Conservation (phyloP, 2,113 vertebrate species). For the Struthidea cinerea region DNA sequence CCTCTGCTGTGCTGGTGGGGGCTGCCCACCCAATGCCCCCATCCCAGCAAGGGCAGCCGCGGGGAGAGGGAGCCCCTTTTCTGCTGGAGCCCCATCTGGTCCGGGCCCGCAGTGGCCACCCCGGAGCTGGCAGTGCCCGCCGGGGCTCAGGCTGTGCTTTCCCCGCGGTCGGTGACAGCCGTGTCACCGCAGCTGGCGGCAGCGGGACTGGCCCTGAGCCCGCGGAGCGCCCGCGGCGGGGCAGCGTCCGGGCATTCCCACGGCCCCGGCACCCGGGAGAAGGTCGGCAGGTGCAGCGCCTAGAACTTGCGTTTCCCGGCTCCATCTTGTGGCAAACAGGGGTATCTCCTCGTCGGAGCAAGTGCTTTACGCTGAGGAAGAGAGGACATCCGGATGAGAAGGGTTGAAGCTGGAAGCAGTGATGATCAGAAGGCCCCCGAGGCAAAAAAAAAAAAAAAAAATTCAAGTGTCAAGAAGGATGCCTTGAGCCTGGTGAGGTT, state of each 20-base stretch:
- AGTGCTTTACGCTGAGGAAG: accelerated
- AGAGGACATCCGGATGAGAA: accelerated
- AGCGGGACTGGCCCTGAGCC: accelerated
- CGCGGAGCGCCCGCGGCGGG: accelerated
- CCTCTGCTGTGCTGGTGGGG: no score
- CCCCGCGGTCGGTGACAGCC: not conserved
- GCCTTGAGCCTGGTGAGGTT: not conserved
- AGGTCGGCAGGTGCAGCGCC: accelerated
- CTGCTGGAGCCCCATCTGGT: not conserved
- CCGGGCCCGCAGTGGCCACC: accelerated
- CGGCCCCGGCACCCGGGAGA: accelerated
- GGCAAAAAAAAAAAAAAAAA: accelerated
- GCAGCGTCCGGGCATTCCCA: accelerated
- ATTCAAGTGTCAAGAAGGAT: not conserved
- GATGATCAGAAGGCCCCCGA: accelerated
- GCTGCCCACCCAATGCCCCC: not conserved
- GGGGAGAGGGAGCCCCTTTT: not conserved
- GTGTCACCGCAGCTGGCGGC: not conserved
- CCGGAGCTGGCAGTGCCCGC: accelerated
- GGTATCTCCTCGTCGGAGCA: not conserved
- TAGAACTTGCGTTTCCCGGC: not conserved
- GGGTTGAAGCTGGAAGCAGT: accelerated
- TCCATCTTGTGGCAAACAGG: not conserved
- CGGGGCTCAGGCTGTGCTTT: accelerated
- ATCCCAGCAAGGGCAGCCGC: accelerated